phyloP scores from a whole-genome alignment of 2,113 vertebrate species.

The Chrysochloris asiatica region DNA sequence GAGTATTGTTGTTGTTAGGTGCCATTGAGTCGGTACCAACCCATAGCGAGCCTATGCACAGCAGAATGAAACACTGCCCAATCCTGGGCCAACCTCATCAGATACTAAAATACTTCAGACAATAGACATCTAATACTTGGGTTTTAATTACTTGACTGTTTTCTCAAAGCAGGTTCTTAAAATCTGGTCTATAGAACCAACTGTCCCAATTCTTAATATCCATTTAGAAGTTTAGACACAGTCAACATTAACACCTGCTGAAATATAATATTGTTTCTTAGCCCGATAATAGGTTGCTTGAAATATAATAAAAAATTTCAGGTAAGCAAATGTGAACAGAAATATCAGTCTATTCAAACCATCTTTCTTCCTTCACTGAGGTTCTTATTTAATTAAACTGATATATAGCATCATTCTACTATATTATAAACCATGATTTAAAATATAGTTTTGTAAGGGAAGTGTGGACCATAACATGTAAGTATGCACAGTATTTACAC shows the following conservation, averaged over 20 bases:
- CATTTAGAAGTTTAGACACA: constrained; percentile 33
- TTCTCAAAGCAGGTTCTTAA: constrained; percentile 41
- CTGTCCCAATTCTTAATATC: constrained; percentile 13
- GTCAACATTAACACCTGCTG: constrained; percentile 36
- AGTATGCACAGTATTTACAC: background rate
- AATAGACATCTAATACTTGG: background rate
- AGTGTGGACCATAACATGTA: background rate
- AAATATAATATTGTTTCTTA: constrained; percentile 3
- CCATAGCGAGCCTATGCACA: too few species aligned
- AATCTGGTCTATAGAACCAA: background rate
- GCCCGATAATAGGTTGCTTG: background rate
- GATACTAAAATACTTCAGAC: constrained; percentile 50
- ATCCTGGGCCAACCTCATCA: too few species aligned
- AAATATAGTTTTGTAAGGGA: background rate
- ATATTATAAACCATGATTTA: background rate
- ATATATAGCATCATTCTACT: background rate
- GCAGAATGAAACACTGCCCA: too few species aligned
- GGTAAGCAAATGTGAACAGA: constrained; percentile 51
- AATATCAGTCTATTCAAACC: constrained; percentile 27
- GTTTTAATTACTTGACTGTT: constrained; percentile 45
- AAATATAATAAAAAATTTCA: constrained; percentile 41
- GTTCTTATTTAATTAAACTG: constrained; percentile 23
- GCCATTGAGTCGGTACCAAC: too few species aligned
- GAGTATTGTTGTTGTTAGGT: too few species aligned
- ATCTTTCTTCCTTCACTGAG: background rate